These are phyloP conservation scores for Turritopsis rubra DNA, from an alignment of 30 jellyfish, hydroid and myxozoan genomes.

Conservation along the genomic window DNA sequence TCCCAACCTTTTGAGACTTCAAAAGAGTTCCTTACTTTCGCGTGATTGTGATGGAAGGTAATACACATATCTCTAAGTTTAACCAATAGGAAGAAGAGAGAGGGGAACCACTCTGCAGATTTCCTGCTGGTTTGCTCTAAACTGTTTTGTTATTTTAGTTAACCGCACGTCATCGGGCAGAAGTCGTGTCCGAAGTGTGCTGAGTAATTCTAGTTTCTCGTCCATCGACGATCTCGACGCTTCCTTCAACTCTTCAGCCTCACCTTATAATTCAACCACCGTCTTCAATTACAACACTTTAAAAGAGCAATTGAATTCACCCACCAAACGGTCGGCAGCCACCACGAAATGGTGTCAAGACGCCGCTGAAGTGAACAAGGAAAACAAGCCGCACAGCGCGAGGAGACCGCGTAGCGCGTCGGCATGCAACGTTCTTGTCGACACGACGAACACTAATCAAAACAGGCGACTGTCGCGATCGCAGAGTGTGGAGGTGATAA, in stretches of 20 bases:
- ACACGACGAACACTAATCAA: not conserved
- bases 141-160: not conserved
- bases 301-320: slow-evolving; percentile 33
- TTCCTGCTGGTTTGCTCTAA: not conserved
- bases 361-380: slow-evolving; percentile 5
- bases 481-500: slow-evolving; percentile 18
- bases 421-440: slow-evolving; percentile 11
- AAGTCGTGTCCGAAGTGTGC: slow-evolving; percentile 52
- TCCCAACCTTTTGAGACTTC: too few relatives aligned
- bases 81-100: too few relatives aligned
- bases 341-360: slow-evolving; percentile 36
- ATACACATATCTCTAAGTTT: too few relatives aligned
- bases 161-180: slow-evolving; percentile 34
- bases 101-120: not conserved
- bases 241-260: slow-evolving; percentile 7
- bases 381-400: not conserved
- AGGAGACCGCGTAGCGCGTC: slow-evolving; percentile 10
- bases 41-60: too few relatives aligned
- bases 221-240: slow-evolving; percentile 73
- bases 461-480: slow-evolving; percentile 7
- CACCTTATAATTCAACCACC: slow-evolving; percentile 35
- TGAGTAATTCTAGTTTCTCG: slow-evolving; percentile 80
- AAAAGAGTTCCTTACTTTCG: too few relatives aligned
- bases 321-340: slow-evolving; percentile 19
- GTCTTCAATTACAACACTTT: slow-evolving; percentile 34